Percentiles rank a stretch among this genome's conserved stretches.
phyloP scores from a whole-genome alignment of 2,888 invertebrate genomes.

The Pandemis heparana region DNA sequence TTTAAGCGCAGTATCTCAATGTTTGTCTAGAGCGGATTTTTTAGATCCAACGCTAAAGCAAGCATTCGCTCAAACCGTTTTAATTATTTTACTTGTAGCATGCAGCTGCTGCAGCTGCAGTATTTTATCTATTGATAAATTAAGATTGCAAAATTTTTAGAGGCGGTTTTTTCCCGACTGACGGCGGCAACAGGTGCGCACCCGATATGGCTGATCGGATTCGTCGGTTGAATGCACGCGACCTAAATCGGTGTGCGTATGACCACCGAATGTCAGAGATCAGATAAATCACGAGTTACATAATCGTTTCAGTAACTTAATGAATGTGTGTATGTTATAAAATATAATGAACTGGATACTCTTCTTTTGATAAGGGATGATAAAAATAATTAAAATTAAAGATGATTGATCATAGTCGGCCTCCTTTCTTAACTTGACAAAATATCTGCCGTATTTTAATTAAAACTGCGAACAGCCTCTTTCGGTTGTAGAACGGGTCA shows the following conservation, averaged over 20 bases:
- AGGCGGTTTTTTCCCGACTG: neutral
- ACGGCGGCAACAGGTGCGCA: conserved; percentile 35
- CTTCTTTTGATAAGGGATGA: neutral
- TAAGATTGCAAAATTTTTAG: conserved; percentile 10
- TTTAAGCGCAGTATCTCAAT: neutral
- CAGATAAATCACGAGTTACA: conserved; percentile 18
- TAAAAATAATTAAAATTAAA: neutral
- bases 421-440: neutral
- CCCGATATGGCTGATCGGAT: conserved; percentile 31
- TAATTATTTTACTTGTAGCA: neutral
- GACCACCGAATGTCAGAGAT: conserved; percentile 19
- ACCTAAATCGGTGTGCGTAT: conserved; percentile 23
- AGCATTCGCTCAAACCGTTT: neutral
- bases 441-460: conserved; percentile 8
- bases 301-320: conserved; percentile 9
- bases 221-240: conserved; percentile 36
- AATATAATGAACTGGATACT: neutral
- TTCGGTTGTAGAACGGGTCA: conserved; percentile 8
- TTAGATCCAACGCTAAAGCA: neutral
- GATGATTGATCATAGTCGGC: neutral
- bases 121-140: neutral
- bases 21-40: neutral
- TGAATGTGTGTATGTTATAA: neutral
- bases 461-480: neutral
- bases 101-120: conserved; percentile 2